Evolutionary conservation across 2,113 vertebrate genomes (phyloP).

Genomic region (Rhinolophus sinicus): DNA sequence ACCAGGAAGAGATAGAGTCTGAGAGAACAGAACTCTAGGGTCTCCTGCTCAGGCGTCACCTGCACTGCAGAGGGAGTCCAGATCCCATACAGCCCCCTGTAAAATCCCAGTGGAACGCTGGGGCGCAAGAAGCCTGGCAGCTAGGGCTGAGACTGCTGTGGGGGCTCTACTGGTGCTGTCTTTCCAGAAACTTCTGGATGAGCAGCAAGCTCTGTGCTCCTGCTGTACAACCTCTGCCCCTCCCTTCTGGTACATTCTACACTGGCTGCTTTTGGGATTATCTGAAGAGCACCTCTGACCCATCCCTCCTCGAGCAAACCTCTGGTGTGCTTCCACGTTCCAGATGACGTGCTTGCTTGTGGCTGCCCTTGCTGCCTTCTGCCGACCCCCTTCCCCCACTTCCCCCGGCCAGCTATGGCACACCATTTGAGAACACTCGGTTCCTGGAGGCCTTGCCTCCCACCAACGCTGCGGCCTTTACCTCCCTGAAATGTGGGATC

Average conservation of each 20-base stretch:
- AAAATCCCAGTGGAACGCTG: background rate
- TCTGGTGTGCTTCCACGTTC: background rate
- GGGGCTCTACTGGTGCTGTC: background rate
- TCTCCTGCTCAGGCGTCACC: no score
- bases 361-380: background rate
- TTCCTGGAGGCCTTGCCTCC: background rate
- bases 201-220: background rate
- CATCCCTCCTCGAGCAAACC: background rate
- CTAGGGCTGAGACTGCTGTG: background rate
- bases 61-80: rapidly evolving
- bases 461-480: background rate
- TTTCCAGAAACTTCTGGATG: background rate
- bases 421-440: background rate
- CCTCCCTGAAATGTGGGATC: rapidly evolving
- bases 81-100: rapidly evolving
- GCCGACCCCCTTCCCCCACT: no score
- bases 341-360: background rate
- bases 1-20: background rate
- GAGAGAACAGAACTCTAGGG: background rate
- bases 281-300: background rate
- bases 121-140: background rate
- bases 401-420: rapidly evolving
- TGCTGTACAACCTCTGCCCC: rapidly evolving
- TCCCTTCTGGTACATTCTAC: background rate
- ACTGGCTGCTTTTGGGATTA: background rate